Evolutionary conservation across 1,140 invertebrate genomes (phyloP), one percentile per base, ranked within the genome.

Genomic region (Dendrolimus kikuchii): DNA sequence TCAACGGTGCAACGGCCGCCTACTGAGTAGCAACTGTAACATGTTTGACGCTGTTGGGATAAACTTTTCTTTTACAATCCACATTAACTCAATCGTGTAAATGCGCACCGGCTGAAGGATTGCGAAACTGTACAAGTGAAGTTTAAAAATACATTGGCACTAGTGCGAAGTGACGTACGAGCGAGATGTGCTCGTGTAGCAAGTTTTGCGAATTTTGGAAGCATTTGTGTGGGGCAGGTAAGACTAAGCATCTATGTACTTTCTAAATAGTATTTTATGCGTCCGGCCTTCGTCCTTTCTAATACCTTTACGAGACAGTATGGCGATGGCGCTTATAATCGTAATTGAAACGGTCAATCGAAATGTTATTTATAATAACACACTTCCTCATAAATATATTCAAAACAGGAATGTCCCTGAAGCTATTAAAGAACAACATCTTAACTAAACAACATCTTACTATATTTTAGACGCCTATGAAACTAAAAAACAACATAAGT

Each of bases 81-180:
- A 64, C 67, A 67, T 67, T 66, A 68, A 74, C 53, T 67, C 59
- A 71, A 71, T 65, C 58, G 70, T 64, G 64, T 64, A 60, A 71
- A 70, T 70, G 62, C 70, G 63, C 65, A 68, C 64, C 60, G 62
- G 65, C 66, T 77, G 74, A 77, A 75, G 74, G 62, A 69, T 83
- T 82, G 74, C 80, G 77, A 81, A 86, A 86, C 82, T 78, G 59
- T 82, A 80, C 73, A 70, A 77, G 82, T 86, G 79, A 81, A 85
- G 77, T 86, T 82, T 84, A 86, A 77, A 84, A 81, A 84, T 84
- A 86, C 74, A 82, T 80, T 80, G 68, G 72, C 77, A 68, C 68
- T 71, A 71, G 76, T 77, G 75, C 59, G 62, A 57, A 72, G 82
- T 77, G 78, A 77, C 72, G 71, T 61, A 62, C 57, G 59, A 59